Percentiles rank a stretch among this genome's conserved stretches.
These are phyloP conservation scores for Spilosoma lubricipeda DNA, from an alignment of 2,888 invertebrate species.

Conservation along the genomic window DNA sequence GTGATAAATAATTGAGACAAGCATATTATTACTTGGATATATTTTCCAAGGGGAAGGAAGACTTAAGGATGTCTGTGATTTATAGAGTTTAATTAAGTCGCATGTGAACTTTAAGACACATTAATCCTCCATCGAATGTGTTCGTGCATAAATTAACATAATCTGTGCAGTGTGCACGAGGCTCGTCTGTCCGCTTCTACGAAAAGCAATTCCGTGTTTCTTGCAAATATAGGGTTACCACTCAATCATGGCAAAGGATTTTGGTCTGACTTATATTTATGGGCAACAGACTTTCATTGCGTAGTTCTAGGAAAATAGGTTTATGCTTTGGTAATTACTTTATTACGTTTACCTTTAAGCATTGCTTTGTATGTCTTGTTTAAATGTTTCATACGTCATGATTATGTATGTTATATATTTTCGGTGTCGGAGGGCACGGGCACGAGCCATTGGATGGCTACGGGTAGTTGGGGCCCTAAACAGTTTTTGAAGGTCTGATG, in stretches of 20 bases:
- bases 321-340: not conserved
- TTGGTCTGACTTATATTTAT: not conserved
- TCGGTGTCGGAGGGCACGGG: not conserved
- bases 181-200: constrained; percentile 55
- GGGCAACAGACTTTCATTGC: not conserved
- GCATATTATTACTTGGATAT: constrained; percentile 18
- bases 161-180: constrained; percentile 43
- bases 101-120: constrained; percentile 39
- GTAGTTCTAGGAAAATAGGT: not conserved
- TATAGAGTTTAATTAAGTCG: constrained; percentile 44
- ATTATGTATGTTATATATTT: not conserved
- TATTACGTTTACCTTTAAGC: not conserved
- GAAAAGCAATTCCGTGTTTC: constrained; percentile 65
- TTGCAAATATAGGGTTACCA: constrained; percentile 38
- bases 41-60: constrained; percentile 6
- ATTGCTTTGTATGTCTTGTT: not conserved
- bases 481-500: no score
- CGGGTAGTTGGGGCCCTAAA: no score
- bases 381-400: not conserved
- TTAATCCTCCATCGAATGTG: constrained; percentile 42
- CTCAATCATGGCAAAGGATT: not conserved
- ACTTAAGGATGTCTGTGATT: constrained; percentile 26
- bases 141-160: constrained; percentile 61
- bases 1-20: constrained; percentile 27
- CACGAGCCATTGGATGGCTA: no score